Percentiles rank a stretch among this genome's conserved stretches.
Conservation (phyloP, 2,888 invertebrate species). For the Melanophora roralis region DNA sequence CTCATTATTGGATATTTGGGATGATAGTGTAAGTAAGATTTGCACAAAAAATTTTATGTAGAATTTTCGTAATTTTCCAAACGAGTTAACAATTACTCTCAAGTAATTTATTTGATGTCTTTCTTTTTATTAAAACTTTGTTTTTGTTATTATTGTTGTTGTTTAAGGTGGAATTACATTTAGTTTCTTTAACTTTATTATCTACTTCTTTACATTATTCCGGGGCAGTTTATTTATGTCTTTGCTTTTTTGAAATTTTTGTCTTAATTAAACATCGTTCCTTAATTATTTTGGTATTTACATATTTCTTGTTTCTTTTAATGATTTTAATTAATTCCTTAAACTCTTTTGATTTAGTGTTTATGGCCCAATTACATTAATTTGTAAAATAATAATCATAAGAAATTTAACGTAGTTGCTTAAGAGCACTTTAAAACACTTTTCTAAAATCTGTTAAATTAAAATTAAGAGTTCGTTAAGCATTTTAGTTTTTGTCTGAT, state of each 20-base stretch:
- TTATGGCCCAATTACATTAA: neutral
- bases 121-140: constrained; percentile 28
- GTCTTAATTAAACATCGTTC: constrained; percentile 35
- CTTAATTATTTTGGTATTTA: constrained; percentile 20
- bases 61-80: constrained; percentile 65
- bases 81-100: constrained; percentile 64
- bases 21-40: neutral
- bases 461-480: constrained; percentile 15
- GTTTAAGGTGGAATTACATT: neutral
- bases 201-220: constrained; percentile 13
- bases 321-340: constrained; percentile 40
- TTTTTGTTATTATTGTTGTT: neutral
- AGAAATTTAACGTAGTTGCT: constrained; percentile 18
- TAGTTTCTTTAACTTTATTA: neutral
- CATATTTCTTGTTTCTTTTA: constrained; percentile 7
- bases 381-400: constrained; percentile 39
- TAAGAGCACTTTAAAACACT: constrained; percentile 16
- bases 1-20: neutral
- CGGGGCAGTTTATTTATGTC: neutral
- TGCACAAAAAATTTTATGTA: constrained; percentile 45
- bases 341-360: neutral
- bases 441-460: constrained; percentile 30
- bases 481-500: constrained; percentile 41
- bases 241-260: constrained; percentile 20
- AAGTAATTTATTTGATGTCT: constrained; percentile 64